Base-by-base conservation (phyloP, 2,888 invertebrate species). In the Plemyria rubiginata region DNA sequence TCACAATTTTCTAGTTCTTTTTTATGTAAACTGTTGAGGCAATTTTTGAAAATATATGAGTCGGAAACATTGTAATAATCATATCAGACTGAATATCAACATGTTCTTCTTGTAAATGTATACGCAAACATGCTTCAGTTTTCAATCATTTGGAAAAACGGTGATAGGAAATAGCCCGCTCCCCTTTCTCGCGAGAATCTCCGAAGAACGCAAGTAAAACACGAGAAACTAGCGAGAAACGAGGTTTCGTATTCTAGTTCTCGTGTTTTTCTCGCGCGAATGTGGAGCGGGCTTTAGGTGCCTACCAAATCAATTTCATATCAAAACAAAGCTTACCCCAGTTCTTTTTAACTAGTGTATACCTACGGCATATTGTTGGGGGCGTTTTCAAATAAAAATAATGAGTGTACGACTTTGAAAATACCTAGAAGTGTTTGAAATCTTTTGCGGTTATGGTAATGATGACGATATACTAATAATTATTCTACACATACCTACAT, bases 1-100 rank as follows among this genome's bases (percentile, higher is more conserved):
- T 88, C 84, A 77, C 83, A 87, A 80, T 88, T 89, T 89, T 91
- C 85, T 89, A 70, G 88, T 67, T 81, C 78, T 81, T 76, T 78
- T 81, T 84, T 82, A 82, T 79, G 72, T 79, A 78, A 73, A 62
- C 73, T 71, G 70, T 66, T 70, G 70, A 71, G 60, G 68, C 68
- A 65, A 61, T 74, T 69, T 67, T 60, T 64, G 40, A 66, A 64
- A 68, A 65, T 66, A 60, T 66, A 58, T 46, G 62, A 66, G 67
- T 78, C 73, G 70, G 66, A 71, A 76, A 78, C 79, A 80, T 76
- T 76, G 76, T 81, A 78, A 76, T 73, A 78, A n/a, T 74, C 70
- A 69, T 67, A 79, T 78, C 78, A 81, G 87, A 86, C 84, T 84
- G 85, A 84, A 71, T 69, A 77, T 71, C 75, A 76, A 62, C 62